Conservation (phyloP, 1,140 invertebrate species). For the Brachionus rotundiformis region DNA sequence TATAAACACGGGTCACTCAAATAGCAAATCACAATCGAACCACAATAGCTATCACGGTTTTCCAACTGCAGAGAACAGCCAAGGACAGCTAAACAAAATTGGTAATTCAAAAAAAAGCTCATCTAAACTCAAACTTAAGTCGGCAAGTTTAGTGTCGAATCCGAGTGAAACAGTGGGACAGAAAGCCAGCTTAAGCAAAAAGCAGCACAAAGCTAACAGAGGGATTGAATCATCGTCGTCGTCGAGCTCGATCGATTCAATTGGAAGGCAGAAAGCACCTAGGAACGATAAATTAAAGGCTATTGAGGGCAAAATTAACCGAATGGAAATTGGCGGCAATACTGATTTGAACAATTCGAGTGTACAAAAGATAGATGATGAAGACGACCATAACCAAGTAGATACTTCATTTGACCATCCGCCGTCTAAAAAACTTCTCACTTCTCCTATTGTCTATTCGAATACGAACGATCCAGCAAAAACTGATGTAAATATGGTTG, state of each 20-base stretch:
- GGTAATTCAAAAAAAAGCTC: conserved; percentile 30
- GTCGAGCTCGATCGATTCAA: conserved; percentile 24
- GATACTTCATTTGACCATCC: conserved; percentile 44
- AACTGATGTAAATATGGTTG: conserved; percentile 39
- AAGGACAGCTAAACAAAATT: not conserved
- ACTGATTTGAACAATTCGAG: conserved; percentile 13
- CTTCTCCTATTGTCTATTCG: conserved; percentile 28
- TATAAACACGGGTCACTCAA: conserved; percentile 52
- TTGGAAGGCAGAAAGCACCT: not conserved
- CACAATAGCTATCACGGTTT: not conserved
- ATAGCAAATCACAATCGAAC: conserved; percentile 28
- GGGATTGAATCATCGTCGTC: not conserved
- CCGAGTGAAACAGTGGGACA: conserved; percentile 4
- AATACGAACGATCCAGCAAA: conserved; percentile 3
- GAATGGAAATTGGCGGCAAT: conserved; percentile 34
- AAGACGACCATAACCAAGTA: conserved; percentile 37
- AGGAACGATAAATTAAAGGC: not conserved
- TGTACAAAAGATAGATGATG: conserved; percentile 44
- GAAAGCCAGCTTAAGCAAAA: not conserved
- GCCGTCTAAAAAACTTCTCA: conserved; percentile 35
- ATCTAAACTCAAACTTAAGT: not conserved
- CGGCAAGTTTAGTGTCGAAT: conserved; percentile 37
- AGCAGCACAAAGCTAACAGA: not conserved
- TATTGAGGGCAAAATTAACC: conserved; percentile 13
- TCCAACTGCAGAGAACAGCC: not conserved